These are phyloP conservation scores for Thomomys bottae DNA, from an alignment of 2,113 vertebrate species.

Conservation along the genomic window DNA sequence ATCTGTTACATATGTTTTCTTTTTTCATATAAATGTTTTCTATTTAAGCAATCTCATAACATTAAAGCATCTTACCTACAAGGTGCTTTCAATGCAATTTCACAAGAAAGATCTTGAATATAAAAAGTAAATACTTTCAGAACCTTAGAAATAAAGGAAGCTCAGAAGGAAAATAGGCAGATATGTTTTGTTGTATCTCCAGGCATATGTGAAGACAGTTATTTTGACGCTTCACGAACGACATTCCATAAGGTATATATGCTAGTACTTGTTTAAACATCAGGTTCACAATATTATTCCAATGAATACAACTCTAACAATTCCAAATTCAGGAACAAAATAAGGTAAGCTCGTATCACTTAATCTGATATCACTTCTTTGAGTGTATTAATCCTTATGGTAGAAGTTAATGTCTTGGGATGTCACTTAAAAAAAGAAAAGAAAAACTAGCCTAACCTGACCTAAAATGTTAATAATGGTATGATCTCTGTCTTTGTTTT, in stretches of 20 bases:
- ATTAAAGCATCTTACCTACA: neutral
- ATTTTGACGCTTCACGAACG: neutral
- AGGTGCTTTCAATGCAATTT: neutral
- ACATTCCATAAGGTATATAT: neutral
- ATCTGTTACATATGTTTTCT: neutral
- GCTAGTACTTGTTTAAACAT: conserved; percentile 21
- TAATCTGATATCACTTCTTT: neutral
- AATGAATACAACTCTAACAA: neutral
- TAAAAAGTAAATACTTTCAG: neutral
- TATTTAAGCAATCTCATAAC: too few species aligned
- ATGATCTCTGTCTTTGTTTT: too few species aligned
- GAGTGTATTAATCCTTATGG: neutral
- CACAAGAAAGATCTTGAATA: neutral
- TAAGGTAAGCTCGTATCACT: neutral
- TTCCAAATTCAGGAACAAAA: neutral
- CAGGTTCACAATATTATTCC: neutral
- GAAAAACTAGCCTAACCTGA: neutral
- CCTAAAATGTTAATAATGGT: neutral
- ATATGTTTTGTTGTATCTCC: accelerated
- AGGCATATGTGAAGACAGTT: neutral
- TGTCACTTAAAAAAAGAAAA: too few species aligned
- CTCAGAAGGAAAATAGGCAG: neutral
- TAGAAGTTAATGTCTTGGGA: neutral
- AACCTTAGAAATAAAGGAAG: neutral
- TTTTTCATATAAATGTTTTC: neutral